These are phyloP conservation scores for Ammospiza caudacuta DNA, from an alignment of 2,113 vertebrate species.

Conservation along the genomic window DNA sequence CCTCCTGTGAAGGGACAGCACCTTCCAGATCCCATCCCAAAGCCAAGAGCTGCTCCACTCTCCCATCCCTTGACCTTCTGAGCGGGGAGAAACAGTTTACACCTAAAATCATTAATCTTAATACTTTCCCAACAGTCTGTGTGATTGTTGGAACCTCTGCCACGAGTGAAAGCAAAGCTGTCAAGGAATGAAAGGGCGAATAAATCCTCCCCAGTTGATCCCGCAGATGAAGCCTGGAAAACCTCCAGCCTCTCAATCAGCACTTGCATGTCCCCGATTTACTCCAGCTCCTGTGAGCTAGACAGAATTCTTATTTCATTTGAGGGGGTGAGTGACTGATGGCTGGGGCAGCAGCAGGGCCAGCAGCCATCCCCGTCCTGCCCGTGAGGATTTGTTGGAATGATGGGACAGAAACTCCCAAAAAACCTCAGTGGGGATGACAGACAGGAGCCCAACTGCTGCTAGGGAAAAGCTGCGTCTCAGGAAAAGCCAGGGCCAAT, in stretches of 20 bases:
- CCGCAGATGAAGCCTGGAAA: background rate
- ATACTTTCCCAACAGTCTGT: background rate
- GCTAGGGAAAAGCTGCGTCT: background rate
- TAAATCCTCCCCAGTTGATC: background rate
- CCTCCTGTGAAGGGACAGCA: background rate
- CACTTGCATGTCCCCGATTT: background rate
- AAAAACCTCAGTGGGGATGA: fast-evolving
- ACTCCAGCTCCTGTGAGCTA: background rate
- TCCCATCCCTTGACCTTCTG: background rate
- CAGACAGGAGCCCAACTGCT: background rate
- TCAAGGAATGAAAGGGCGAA: background rate
- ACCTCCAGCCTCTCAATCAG: background rate
- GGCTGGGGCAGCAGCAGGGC: background rate
- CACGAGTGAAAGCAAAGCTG: background rate
- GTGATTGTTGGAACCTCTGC: constrained; percentile 6
- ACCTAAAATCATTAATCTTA: constrained; percentile 24
- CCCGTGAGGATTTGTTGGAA: fast-evolving
- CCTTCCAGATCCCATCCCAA: background rate
- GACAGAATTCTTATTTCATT: background rate
- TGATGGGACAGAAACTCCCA: fast-evolving
- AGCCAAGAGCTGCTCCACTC: background rate
- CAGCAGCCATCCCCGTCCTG: background rate
- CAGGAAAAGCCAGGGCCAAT: background rate
- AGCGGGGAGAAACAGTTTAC: background rate
- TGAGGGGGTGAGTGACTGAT: background rate